These are phyloP conservation scores for Muntiacus muntjak DNA, from an alignment of 2,113 vertebrate genomes.

Conservation along the genomic window DNA sequence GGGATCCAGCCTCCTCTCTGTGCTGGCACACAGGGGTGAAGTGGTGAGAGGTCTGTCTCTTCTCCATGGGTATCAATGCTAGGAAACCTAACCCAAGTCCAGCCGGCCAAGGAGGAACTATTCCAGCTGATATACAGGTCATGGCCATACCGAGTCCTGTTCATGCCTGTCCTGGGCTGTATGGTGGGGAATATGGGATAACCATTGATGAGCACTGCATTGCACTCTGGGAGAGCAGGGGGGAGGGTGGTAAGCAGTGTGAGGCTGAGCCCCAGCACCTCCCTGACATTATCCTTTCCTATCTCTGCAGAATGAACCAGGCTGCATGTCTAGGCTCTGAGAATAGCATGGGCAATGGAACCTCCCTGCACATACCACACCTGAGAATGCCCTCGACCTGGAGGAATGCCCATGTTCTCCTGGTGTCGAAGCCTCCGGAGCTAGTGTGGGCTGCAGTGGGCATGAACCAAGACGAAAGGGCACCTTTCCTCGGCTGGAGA, in stretches of 20 bases:
- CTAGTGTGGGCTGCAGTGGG: constrained; percentile 73
- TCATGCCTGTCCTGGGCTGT: not conserved
- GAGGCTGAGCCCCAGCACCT: not conserved
- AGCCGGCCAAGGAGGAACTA: not conserved
- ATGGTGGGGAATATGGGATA: not conserved
- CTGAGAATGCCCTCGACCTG: constrained; percentile 84
- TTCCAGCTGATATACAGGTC: not conserved
- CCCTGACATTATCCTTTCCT: not conserved
- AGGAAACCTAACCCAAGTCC: not conserved
- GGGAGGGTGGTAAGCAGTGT: not conserved
- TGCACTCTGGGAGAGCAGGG: no score
- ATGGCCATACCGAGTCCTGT: not conserved
- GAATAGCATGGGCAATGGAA: constrained; percentile 75
- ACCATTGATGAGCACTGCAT: not conserved
- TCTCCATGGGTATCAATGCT: not conserved
- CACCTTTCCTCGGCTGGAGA: not conserved
- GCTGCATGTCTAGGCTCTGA: constrained; percentile 82
- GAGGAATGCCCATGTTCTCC: constrained; percentile 73
- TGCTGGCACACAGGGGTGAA: not conserved
- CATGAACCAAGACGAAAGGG: not conserved
- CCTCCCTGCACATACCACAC: constrained; percentile 86
- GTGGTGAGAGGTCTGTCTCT: not conserved
- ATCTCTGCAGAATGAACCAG: constrained; percentile 84
- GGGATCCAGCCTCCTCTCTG: not conserved
- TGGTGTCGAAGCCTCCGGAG: constrained; percentile 84